A percentile compares a stretch with the other conserved stretches of the same genome.
Conservation (phyloP, 2,797 vertebrate genomes). For the Onychomys torridus region DNA sequence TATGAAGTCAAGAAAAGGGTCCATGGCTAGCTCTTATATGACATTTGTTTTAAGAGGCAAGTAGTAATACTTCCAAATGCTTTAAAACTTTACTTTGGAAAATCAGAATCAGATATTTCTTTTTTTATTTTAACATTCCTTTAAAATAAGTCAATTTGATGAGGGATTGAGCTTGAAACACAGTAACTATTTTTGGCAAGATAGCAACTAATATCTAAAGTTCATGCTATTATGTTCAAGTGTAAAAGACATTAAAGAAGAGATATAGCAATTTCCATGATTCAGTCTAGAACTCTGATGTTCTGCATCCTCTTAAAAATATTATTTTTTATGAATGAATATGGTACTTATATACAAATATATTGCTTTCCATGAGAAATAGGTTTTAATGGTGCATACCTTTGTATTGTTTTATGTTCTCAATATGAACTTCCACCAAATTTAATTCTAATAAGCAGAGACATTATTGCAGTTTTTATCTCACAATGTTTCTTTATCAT, state of each 20-base stretch:
- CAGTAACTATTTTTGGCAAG: neutral
- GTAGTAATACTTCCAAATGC: neutral
- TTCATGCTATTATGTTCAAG: neutral
- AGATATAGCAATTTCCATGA: neutral
- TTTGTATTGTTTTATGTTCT: neutral
- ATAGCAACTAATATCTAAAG: neutral
- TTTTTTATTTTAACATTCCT: neutral
- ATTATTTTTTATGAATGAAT: neutral
- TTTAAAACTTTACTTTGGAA: neutral
- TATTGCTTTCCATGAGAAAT: neutral
- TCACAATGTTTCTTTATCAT: constrained; percentile 22
- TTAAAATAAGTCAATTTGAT: neutral
- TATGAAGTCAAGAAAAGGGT: neutral
- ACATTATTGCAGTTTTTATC: neutral
- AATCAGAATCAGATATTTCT: neutral
- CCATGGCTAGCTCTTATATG: neutral
- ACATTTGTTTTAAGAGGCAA: neutral
- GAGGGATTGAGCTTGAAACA: neutral
- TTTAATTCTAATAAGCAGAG: neutral
- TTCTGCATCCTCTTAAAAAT: neutral
- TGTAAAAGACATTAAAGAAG: neutral
- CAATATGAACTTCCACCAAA: neutral
- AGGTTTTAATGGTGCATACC: neutral
- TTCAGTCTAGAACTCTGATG: neutral
- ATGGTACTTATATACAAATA: neutral